phyloP scores from a whole-genome alignment of 2,888 invertebrate genomes.

The Siphlonurus alternatus region DNA sequence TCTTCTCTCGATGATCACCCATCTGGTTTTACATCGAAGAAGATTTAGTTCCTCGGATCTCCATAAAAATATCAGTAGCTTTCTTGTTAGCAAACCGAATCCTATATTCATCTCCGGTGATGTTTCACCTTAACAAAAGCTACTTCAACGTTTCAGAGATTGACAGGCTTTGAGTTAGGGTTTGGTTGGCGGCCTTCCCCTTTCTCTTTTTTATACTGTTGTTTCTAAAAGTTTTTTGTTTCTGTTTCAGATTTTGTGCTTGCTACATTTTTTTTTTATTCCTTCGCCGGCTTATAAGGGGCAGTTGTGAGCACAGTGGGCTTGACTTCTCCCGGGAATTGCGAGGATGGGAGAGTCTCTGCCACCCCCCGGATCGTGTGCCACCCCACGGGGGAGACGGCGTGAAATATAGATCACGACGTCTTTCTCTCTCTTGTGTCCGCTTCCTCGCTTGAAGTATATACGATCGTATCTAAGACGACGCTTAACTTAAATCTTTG shows the following conservation, averaged over 20 bases:
- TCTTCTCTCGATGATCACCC: no score
- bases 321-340: slow-evolving; percentile 4
- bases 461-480: no score
- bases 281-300: not conserved
- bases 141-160: not conserved
- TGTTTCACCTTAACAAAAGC: not conserved
- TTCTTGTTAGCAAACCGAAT: not conserved
- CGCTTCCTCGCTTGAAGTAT: no score
- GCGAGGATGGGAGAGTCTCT: not conserved
- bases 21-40: no score
- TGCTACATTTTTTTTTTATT: not conserved
- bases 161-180: not conserved
- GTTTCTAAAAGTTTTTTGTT: not conserved
- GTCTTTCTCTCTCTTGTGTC: no score
- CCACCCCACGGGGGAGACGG: no score
- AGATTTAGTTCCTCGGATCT: not conserved
- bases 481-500: no score
- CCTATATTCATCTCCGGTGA: not conserved
- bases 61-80: not conserved
- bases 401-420: not conserved
- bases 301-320: not conserved
- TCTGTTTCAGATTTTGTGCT: not conserved
- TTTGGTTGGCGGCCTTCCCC: not conserved
- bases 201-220: not conserved
- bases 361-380: not conserved